These are phyloP conservation scores for Pygoscelis adeliae DNA, from an alignment of 2,113 vertebrate genomes.

Conservation along the genomic window DNA sequence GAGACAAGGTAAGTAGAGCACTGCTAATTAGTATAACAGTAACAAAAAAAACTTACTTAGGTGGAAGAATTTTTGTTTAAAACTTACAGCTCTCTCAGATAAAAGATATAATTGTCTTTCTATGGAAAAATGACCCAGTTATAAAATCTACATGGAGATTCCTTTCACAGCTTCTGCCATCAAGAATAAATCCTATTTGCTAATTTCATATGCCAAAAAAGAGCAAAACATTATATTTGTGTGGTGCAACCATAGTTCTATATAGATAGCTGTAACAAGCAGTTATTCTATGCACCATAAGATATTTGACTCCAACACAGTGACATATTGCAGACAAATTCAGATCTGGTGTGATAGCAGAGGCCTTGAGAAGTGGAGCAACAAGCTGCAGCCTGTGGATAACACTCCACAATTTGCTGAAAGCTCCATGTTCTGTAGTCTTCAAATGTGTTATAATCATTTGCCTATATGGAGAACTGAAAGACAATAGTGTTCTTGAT, in stretches of 20 bases:
- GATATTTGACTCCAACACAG: background rate
- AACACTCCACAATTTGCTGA: background rate
- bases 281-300: background rate
- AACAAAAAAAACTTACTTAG: background rate
- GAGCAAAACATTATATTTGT: fast-evolving
- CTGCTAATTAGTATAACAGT: slow-evolving; percentile 40
- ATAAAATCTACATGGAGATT: background rate
- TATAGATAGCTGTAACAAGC: background rate
- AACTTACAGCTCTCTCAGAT: background rate
- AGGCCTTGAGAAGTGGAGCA: background rate
- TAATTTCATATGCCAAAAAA: background rate
- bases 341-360: background rate
- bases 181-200: background rate
- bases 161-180: background rate
- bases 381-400: background rate
- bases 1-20: slow-evolving; percentile 51
- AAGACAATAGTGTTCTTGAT: background rate
- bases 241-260: background rate
- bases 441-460: background rate
- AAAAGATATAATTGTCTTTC: background rate
- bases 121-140: background rate
- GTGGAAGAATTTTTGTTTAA: background rate
- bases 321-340: background rate
- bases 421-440: background rate
- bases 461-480: background rate